phyloP scores from a whole-genome alignment of 53 echinoderm and acorn worm genomes.

The Astropecten irregularis region DNA sequence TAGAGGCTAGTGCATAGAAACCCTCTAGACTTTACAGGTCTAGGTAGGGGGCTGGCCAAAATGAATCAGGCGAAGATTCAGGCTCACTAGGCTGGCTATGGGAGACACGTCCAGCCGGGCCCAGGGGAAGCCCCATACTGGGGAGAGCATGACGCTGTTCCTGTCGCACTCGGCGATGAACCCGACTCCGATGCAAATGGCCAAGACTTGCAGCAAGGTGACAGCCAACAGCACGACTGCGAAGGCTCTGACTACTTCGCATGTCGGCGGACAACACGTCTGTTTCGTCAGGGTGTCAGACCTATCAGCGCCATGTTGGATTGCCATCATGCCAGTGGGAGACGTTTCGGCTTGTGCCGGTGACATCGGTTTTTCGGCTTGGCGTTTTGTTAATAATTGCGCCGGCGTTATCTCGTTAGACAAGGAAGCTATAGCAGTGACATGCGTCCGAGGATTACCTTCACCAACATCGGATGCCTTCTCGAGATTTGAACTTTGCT shows the following conservation, averaged over 20 bases:
- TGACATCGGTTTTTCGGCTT: too few species aligned
- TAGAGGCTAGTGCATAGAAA: too few species aligned
- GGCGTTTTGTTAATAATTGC: too few species aligned
- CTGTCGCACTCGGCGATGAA: conserved; percentile 22
- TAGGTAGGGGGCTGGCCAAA: conserved; percentile 10
- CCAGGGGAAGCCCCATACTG: conserved; percentile 38
- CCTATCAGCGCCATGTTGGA: neutral
- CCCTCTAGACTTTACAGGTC: neutral
- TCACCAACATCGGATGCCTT: too few species aligned
- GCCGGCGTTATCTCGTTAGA: too few species aligned
- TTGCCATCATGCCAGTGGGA: neutral
- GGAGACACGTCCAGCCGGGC: conserved; percentile 33
- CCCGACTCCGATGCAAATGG: conserved; percentile 11
- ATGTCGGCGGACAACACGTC: neutral
- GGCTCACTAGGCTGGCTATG: neutral
- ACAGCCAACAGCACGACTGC: neutral
- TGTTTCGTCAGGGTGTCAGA: neutral
- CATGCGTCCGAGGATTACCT: too few species aligned
- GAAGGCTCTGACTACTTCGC: neutral
- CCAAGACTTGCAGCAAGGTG: neutral
- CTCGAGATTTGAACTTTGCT: too few species aligned
- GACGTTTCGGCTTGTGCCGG: too few species aligned
- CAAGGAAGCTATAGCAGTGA: too few species aligned
- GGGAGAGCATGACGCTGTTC: conserved; percentile 6
- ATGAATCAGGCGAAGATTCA: neutral